Evolutionary conservation across 35 echinoderm and acorn worm species (phyloP), one percentile per base, ranked within the genome.

Genomic region (Apostichopus californicus): DNA sequence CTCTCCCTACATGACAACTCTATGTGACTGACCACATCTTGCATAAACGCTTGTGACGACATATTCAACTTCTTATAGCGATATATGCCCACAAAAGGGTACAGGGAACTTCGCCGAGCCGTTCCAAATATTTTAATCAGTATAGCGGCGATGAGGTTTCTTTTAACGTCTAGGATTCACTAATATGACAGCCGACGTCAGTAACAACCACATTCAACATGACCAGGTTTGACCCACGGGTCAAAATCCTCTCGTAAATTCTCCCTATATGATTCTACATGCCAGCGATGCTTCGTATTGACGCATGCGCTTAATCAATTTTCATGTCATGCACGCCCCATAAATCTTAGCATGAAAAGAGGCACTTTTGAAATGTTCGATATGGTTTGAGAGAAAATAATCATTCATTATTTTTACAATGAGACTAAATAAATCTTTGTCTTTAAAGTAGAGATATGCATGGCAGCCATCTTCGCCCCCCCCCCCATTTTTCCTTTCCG

Each of bases 131-230:
- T 75, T 18, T 22, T 75, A 6, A 20, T 22, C 20, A 22, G 11
- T 14, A 22, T 18, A 8, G 21, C 71, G 71, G 15, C 71, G 71
- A 18, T 75, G 71, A 75, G 71, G n/a, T 75, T 75, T 75, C 71
- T 7, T 21, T 75, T 75, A 20, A 14, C 13, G 11, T 75, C n/a
- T 18, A 75, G 21, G 71, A 75, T 75, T 75, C 71, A 20, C 71
- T 75, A 75, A 75, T 75, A 75, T 75, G 71, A 75, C 71, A 75
- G 71, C 20, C 20, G 71, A 75, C 15, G 15, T 75, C 71, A 75
- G 0, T 20, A 75, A 18, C 71, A 75, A 75, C 71, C 20, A 22
- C 20, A 75, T 18, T 75, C 71, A 75, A 22, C 15, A 75, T 75
- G 21, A 75, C 71, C 71, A 14, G 71, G 21, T 22, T 75, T 75